Evolutionary conservation across 2,797 vertebrate genomes (phyloP).

Genomic region (Moxostoma hubbsi): DNA sequence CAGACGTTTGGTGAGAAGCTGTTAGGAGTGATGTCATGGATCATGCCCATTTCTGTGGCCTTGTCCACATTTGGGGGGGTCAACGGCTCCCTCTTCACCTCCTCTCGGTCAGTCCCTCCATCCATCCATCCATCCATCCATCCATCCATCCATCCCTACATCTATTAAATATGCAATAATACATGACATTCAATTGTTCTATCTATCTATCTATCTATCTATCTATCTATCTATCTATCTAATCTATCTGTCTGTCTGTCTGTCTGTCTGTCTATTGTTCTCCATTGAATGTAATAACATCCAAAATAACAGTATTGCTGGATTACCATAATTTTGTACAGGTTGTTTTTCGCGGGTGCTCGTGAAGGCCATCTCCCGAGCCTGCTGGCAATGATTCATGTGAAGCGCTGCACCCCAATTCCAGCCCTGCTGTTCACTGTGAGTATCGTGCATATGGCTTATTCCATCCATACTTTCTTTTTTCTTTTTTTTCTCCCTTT

Average conservation of each 20-base stretch:
- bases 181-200: neutral
- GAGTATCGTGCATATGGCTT: constrained; percentile 59
- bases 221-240: neutral
- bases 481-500: too few species aligned
- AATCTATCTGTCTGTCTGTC: neutral
- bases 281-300: neutral
- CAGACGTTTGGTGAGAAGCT: constrained; percentile 95
- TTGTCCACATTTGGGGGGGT: constrained; percentile 94
- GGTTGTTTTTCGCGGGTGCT: constrained; percentile 92
- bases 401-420: constrained; percentile 91
- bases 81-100: constrained; percentile 94
- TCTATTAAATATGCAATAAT: constrained; percentile 15
- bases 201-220: neutral
- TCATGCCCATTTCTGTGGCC: constrained; percentile 96
- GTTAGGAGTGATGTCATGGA: constrained; percentile 92
- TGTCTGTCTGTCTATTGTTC: neutral
- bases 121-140: neutral
- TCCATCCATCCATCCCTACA: neutral
- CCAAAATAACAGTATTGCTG: constrained; percentile 3
- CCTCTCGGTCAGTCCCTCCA: constrained; percentile 82
- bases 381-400: constrained; percentile 92
- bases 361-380: constrained; percentile 93
- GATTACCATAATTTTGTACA: constrained; percentile 58
- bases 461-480: neutral
- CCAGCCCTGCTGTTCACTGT: constrained; percentile 92